Evolutionary conservation across 2,888 invertebrate species (phyloP), one percentile per base, ranked within the genome.

Genomic region (Glomeris marginata): DNA sequence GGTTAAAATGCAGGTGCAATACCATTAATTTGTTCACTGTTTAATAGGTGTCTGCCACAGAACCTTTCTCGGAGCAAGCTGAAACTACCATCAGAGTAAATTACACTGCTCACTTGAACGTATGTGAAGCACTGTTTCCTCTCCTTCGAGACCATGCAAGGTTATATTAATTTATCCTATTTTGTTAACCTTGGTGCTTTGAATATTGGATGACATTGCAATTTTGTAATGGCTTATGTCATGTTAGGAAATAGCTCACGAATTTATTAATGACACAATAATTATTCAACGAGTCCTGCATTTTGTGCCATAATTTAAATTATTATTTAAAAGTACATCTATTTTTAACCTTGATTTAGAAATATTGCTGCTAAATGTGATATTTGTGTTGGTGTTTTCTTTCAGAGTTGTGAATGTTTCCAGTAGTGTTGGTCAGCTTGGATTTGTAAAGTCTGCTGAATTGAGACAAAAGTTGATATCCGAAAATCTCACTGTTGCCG

Each of bases 41-140:
- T n/a, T 16, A n/a, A 15, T 38, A 46, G 36, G 2, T 4, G 3
- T 11, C 15, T 4, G 45, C 80, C 0, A 71, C 74, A 0, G 81
- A 77, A 45, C 74, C 84, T 1, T 76, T 78, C 44, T 56, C 57
- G 10, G 65, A 66, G 5, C 84, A 85, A 69, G 86, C 84, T 0
- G 75, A 79, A 58, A 72, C 77, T 57, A 83, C 84, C 0, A 52
- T 80, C 5, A 67, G 66, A 38, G 76, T 79, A 0, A 87, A 87
- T 63, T 85, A 79, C 62, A 80, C 77, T 61, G 72, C 73, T 8
- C 70, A 79, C 21, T 61, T 80, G 16, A 69, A 73, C 49, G 72
- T 78, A 1, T 84, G 84, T 49, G 72, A 78, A 45, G 68, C 74
- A 1, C 63, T 87, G 6, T 83, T 84, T 65, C 84, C 85, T 1